Evolutionary conservation across 2,113 vertebrate species (phyloP).

Genomic region (Apus apus): DNA sequence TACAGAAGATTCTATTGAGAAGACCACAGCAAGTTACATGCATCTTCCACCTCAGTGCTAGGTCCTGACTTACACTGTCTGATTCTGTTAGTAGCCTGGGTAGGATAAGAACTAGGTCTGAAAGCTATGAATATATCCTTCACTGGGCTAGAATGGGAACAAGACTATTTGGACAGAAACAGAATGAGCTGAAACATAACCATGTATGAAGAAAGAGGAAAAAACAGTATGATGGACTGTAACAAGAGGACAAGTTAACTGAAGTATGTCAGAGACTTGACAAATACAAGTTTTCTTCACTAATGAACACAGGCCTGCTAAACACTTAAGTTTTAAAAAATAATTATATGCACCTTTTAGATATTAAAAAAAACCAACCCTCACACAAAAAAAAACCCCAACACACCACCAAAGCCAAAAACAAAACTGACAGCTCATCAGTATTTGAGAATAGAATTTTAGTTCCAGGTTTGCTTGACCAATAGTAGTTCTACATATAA

Average conservation of each 20-base stretch:
- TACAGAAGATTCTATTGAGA: neutral
- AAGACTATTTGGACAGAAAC: neutral
- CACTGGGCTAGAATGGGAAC: neutral
- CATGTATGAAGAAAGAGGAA: neutral
- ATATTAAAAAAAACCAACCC: neutral
- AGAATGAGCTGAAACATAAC: neutral
- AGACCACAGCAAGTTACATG: neutral
- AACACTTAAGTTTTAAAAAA: neutral
- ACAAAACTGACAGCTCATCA: neutral
- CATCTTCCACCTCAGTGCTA: neutral
- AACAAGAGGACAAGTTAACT: neutral
- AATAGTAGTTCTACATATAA: neutral
- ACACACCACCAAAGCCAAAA: too few relatives aligned
- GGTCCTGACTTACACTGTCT: neutral
- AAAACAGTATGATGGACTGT: neutral
- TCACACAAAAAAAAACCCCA: too few relatives aligned
- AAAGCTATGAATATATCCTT: constrained; percentile 14
- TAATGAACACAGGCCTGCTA: neutral
- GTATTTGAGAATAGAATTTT: neutral
- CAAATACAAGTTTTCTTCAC: neutral
- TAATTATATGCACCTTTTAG: neutral
- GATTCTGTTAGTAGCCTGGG: neutral
- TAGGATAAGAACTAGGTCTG: neutral
- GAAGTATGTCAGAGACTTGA: neutral
- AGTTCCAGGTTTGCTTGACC: neutral